Base-by-base conservation (phyloP, 1,140 invertebrate genomes). In the Hesperophylax magnus region DNA sequence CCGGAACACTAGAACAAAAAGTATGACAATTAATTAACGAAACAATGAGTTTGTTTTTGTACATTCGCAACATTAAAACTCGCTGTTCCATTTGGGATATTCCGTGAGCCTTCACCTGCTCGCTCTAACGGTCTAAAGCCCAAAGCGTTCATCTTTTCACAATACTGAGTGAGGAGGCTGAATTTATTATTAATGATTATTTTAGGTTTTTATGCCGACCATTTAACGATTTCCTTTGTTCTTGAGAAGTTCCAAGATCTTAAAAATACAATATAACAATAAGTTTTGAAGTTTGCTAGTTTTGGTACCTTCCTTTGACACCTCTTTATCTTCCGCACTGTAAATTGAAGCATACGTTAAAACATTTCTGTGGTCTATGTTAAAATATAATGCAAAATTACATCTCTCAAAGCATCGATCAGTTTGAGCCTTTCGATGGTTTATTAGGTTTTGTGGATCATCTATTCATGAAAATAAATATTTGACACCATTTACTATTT, bases 31-130 rank as follows among this genome's bases (percentile, higher is more conserved):
- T 72, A 72, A 72, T 72, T 72, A 72, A 72, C 47, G 20, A 52
- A 72, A 72, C 69, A 72, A 72, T 72, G 69, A 72, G 47, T 72
- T 72, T 72, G 69, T 72, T 72, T 72, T 72, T 72, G 39, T 53
- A 54, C 39, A 54, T 54, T 22, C 8, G 69, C 69, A 72, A 72
- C 69, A 24, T 72, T 54, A 22, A 34, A 72, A 72, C 69, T n/a
- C 34, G 47, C 47, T 72, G 69, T 72, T 72, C 69, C 69, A 72
- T 72, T 54, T 20, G 69, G 54, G 69, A 72, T 72, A 24, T 53
- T 72, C 53, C 47, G 34, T 72, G 69, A 53, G 69, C 69, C 63
- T 67, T 67, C 63, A 31, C n/a, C 69, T 39, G 69, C 54, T 72
- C 69, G 69, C 18, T 54, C 18, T 54, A 72, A 72, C 69, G 69